Conservation (phyloP, 2,113 vertebrate genomes). For the Bucco capensis region DNA sequence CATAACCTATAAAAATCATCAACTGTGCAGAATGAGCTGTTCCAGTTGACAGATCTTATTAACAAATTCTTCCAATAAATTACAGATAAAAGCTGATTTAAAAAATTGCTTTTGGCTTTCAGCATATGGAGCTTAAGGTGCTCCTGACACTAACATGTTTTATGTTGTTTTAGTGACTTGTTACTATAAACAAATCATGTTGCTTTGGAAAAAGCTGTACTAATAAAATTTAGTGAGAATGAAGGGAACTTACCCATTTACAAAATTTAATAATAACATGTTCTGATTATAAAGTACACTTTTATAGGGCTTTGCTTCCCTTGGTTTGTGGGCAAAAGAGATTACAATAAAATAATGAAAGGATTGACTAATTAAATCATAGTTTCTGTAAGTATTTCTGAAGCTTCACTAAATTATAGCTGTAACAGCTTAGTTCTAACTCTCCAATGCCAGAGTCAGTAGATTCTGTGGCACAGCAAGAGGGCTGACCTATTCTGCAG, state of each 20-base stretch:
- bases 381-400: neutral
- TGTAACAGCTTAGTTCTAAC: neutral
- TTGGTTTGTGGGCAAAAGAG: neutral
- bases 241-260: neutral
- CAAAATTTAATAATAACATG: neutral
- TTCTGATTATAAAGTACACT: neutral
- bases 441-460: neutral
- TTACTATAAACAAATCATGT: constrained; percentile 25
- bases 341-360: neutral
- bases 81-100: constrained; percentile 45
- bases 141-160: constrained; percentile 34
- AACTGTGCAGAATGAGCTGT: constrained; percentile 66
- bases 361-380: neutral
- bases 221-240: neutral
- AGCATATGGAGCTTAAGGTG: constrained; percentile 50
- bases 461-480: neutral
- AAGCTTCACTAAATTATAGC: neutral
- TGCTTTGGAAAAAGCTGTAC: constrained; percentile 5
- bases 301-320: neutral
- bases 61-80: constrained; percentile 65
- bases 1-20: constrained; percentile 76
- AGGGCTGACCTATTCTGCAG: neutral
- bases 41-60: constrained; percentile 70
- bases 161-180: constrained; percentile 33
- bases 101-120: constrained; percentile 58